phyloP scores from a whole-genome alignment of 2,797 vertebrate species.

The Stomatorhinus walkeri region DNA sequence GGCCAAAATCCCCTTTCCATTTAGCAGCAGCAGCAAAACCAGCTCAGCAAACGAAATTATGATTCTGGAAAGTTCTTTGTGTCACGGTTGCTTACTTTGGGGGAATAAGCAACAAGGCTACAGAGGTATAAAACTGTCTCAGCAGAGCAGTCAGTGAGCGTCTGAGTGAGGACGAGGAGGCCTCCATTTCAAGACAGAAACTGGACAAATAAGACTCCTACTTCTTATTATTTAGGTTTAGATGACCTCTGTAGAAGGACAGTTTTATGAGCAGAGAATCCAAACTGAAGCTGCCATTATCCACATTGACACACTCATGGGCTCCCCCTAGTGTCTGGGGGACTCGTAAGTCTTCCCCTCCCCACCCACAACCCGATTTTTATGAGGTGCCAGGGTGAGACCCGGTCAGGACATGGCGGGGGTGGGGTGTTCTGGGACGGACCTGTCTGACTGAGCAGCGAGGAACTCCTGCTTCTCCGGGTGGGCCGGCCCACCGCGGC shows the following conservation, averaged over 20 bases:
- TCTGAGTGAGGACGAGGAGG: neutral
- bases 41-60: neutral
- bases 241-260: neutral
- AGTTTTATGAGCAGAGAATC: neutral
- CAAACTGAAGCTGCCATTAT: neutral
- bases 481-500: conserved; percentile 80
- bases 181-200: neutral
- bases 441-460: conserved; percentile 95
- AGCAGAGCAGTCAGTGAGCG: neutral
- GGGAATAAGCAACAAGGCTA: neutral
- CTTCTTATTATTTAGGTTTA: neutral
- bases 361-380: neutral
- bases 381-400: neutral
- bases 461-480: conserved; percentile 88
- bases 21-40: neutral
- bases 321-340: neutral
- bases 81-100: neutral
- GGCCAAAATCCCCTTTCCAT: neutral
- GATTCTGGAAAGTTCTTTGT: neutral
- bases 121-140: neutral
- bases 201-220: neutral
- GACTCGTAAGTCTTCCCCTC: neutral
- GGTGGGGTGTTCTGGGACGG: neutral
- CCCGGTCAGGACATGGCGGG: neutral
- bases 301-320: neutral